Percentiles rank a stretch among this genome's conserved stretches.
Conservation (phyloP, 2,888 invertebrate genomes). For the Callosobruchus maculatus region DNA sequence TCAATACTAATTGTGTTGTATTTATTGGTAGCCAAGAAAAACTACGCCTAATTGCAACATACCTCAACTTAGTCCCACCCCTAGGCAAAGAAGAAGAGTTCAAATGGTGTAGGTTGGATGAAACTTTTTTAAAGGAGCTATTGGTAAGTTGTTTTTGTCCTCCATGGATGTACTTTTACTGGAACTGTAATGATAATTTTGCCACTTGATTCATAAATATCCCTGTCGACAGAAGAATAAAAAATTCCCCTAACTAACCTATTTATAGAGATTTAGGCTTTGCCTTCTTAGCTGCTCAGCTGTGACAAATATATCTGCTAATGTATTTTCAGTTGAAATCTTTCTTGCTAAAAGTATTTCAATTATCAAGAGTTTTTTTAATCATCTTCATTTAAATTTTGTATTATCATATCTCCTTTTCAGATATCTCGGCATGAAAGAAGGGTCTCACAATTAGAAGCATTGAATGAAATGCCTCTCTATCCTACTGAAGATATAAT, state of each 20-base stretch:
- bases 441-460: slow-evolving; percentile 87
- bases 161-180: no score
- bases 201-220: no score
- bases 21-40: slow-evolving; percentile 62
- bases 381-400: no score
- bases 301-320: no score
- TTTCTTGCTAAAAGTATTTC: no score
- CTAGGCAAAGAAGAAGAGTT: slow-evolving; percentile 63
- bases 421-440: slow-evolving; percentile 83
- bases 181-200: no score
- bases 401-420: slow-evolving; percentile 4
- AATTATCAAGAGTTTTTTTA: no score
- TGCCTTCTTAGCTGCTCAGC: no score
- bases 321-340: no score
- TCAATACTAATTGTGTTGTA: background rate
- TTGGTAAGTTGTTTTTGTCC: slow-evolving; percentile 64
- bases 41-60: slow-evolving; percentile 80
- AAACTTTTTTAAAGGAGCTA: slow-evolving; percentile 79
- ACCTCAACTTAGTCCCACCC: slow-evolving; percentile 81
- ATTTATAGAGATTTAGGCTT: no score
- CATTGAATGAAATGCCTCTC: slow-evolving; percentile 95
- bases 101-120: slow-evolving; percentile 76
- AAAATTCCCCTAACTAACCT: no score
- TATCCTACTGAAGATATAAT: slow-evolving; percentile 98
- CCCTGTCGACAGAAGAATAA: no score